Evolutionary conservation across 2,797 vertebrate species (phyloP), one percentile per base, ranked within the genome.

Genomic region (Pristis pectinata): DNA sequence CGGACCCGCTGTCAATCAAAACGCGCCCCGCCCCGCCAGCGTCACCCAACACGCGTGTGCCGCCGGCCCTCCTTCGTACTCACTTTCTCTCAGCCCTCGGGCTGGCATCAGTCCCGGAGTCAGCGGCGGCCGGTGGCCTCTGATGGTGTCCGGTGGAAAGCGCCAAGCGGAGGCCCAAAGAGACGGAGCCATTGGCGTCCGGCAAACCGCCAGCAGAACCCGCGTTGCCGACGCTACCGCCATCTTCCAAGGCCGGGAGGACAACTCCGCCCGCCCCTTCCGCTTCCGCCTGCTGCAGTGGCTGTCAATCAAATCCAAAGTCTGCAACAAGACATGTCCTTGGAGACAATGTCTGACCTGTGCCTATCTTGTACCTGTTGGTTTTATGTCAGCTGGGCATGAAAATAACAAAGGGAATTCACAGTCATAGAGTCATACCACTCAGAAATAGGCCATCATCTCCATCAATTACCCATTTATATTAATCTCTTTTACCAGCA

Each of bases 51-150:
- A 6, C 37, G 41, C 79, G 15, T 3, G 49, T 0, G 77, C 24
- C 1, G 82, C 27, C 24, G 24, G 49, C 30, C 53, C 9, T 30
- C 80, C 83, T 8, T 7, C 0, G 8, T n/a, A 64, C 87, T 91
- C 59, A 91, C 87, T 64, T 64, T 91, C 87, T 17, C 87, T 19
- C 59, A 91, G 87, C 8, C 87, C 87, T 24, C 87, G 87, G 59
- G 59, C 87, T 7, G n/a, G 87, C 17, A 41, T 15, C 7, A 10
- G 34, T 17, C n/a, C 34, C 34, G 8, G 11, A 61, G 56, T 56
- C 9, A 85, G 56, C 56, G n/a, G 56, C n/a, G 24, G 17, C 59
- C 59, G 19, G 30, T 17, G 15, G 10, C 53, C 34, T 34, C 1
- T n/a, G 3, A n/a, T 56, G 15, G 13, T 2, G 11, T 34, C 53